phyloP scores from a whole-genome alignment of 1,140 invertebrate species.

The Euura lappo region DNA sequence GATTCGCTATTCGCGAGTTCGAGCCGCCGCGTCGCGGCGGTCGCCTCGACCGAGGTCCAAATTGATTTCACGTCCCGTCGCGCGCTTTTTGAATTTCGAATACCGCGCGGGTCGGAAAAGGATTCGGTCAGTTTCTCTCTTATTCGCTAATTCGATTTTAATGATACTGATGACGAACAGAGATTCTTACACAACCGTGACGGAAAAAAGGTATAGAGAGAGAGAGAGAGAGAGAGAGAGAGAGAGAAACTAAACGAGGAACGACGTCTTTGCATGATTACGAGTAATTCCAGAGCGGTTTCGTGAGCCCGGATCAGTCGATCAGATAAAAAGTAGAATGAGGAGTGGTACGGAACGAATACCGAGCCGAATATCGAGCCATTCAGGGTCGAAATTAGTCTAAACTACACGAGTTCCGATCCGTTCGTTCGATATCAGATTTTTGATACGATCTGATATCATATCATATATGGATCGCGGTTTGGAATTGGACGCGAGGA shows the following conservation, averaged over 20 bases:
- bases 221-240: not conserved
- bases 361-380: not conserved
- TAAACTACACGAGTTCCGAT: too few relatives aligned
- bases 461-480: not conserved
- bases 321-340: not conserved
- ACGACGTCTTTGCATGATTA: conserved; percentile 3
- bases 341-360: not conserved
- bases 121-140: not conserved
- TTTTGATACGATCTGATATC: too few relatives aligned
- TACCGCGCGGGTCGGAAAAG: too few relatives aligned
- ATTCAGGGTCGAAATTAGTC: not conserved
- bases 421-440: too few relatives aligned
- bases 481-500: conserved; percentile 19
- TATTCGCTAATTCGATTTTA: not conserved
- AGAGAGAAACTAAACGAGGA: not conserved
- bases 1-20: not conserved
- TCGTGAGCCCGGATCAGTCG: not conserved
- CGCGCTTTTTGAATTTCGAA: too few relatives aligned
- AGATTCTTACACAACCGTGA: too few relatives aligned
- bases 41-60: too few relatives aligned
- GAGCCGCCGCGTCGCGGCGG: too few relatives aligned
- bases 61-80: too few relatives aligned
- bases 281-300: not conserved
- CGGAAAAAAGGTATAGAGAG: not conserved
- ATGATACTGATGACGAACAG: not conserved